Conservation (phyloP, 2,888 invertebrate species). For the Patella pellucida region DNA sequence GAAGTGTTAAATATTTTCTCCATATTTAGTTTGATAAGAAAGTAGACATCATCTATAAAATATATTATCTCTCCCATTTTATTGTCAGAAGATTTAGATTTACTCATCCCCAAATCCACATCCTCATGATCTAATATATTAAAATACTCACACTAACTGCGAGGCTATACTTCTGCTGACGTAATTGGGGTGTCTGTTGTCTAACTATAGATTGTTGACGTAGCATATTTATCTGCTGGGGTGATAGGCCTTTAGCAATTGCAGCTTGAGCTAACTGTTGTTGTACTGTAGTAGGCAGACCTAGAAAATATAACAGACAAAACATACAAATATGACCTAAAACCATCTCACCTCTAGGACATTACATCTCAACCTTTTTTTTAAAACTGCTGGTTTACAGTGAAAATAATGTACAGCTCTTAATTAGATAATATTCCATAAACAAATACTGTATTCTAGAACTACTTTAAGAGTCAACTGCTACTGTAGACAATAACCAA, state of each 20-base stretch:
- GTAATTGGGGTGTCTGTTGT: conserved; percentile 42
- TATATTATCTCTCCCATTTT: no score
- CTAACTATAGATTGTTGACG: conserved; percentile 40
- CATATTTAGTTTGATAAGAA: no score
- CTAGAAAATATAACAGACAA: conserved; percentile 8
- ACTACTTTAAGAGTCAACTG: no score
- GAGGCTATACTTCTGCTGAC: conserved; percentile 49
- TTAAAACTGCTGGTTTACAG: no score
- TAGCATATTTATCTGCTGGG: conserved; percentile 48
- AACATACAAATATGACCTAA: background rate
- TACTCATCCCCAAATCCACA: no score
- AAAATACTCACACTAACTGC: conserved; percentile 32
- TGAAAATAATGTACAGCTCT: no score
- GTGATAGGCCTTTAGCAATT: conserved; percentile 52
- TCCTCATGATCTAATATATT: no score
- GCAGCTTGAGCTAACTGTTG: conserved; percentile 49
- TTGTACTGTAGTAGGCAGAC: conserved; percentile 48
- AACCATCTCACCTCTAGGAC: background rate
- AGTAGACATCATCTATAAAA: no score
- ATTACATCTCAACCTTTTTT: background rate
- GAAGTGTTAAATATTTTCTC: background rate
- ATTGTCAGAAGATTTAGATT: no score
- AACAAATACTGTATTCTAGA: no score
- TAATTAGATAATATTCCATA: no score
- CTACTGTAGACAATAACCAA: conserved; percentile 25